Conservation (phyloP, 2,113 vertebrate genomes). For the Glaucidium brasilianum region DNA sequence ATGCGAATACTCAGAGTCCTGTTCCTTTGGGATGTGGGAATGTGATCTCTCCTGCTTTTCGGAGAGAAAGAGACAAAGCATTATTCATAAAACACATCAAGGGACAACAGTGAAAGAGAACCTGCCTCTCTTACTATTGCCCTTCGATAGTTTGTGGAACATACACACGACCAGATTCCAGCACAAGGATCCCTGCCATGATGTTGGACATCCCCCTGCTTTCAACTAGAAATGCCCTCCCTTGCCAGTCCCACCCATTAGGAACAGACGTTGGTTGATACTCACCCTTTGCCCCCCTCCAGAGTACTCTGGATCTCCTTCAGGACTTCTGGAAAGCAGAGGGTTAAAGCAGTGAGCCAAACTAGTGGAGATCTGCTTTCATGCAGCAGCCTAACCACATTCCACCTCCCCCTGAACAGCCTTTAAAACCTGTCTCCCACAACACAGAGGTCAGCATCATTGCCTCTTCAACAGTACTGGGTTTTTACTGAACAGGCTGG, state of each 20-base stretch:
- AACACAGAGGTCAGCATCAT: not conserved
- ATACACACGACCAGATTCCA: not conserved
- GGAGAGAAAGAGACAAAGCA: conserved; percentile 67
- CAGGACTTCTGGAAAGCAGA: conserved; percentile 83
- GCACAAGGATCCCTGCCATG: not conserved
- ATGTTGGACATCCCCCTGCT: not conserved
- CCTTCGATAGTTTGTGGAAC: not conserved
- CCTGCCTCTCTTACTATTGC: not conserved
- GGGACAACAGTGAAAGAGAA: conserved; percentile 47
- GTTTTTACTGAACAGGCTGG: not conserved
- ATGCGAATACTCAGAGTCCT: conserved; percentile 68
- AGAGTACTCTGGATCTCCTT: conserved; percentile 96
- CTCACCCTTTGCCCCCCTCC: conserved; percentile 89
- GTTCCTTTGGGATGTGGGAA: conserved; percentile 62
- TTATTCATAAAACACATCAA: conserved; percentile 12
- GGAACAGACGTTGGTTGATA: not conserved
- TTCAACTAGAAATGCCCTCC: not conserved
- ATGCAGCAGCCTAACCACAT: conserved; percentile 9
- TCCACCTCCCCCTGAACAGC: not conserved
- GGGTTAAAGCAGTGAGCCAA: conserved; percentile 27
- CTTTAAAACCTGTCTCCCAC: not conserved
- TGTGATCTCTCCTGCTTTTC: conserved; percentile 68
- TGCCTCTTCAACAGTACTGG: not conserved
- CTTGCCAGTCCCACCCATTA: not conserved
- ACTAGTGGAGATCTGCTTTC: not conserved